Evolutionary conservation across 2,888 invertebrate genomes (phyloP).

Genomic region (Drosophila ustulata): DNA sequence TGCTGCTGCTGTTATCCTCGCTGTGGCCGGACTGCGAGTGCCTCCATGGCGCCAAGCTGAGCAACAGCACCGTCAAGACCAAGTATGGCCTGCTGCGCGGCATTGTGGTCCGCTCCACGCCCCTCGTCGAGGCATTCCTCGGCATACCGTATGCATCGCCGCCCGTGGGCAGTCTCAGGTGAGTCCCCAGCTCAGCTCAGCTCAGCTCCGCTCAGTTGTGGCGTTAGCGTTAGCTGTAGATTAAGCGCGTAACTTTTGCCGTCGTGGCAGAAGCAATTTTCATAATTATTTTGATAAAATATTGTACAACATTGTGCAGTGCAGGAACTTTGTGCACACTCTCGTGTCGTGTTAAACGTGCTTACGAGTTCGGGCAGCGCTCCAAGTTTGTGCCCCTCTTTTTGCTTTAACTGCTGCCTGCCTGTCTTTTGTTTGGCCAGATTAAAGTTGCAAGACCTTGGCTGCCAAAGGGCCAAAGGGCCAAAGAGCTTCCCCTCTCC

Average conservation of each 20-base stretch:
- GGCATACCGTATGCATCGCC: constrained; percentile 98
- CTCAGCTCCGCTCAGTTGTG: too few species aligned
- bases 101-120: constrained; percentile 92
- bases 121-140: constrained; percentile 94
- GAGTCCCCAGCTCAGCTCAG: constrained; percentile 63
- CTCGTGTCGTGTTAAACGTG: constrained; percentile 3
- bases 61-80: constrained; percentile 91
- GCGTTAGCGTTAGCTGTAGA: background rate
- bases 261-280: constrained; percentile 67
- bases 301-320: constrained; percentile 29
- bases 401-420: background rate
- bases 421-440: constrained; percentile 33
- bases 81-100: constrained; percentile 96
- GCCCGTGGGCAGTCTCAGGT: constrained; percentile 94
- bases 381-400: background rate
- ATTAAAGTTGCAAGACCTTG: constrained; percentile 31
- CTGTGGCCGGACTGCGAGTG: constrained; percentile 79
- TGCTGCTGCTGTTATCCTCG: constrained; percentile 75
- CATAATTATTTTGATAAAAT: constrained; percentile 76
- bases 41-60: constrained; percentile 85
- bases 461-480: constrained; percentile 34
- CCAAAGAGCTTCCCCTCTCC: background rate
- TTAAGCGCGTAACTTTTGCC: constrained; percentile 28
- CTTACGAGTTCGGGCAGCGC: background rate
- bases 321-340: constrained; percentile 41